Conservation (phyloP, 2,888 invertebrate genomes). For the Nycteola revayana region DNA sequence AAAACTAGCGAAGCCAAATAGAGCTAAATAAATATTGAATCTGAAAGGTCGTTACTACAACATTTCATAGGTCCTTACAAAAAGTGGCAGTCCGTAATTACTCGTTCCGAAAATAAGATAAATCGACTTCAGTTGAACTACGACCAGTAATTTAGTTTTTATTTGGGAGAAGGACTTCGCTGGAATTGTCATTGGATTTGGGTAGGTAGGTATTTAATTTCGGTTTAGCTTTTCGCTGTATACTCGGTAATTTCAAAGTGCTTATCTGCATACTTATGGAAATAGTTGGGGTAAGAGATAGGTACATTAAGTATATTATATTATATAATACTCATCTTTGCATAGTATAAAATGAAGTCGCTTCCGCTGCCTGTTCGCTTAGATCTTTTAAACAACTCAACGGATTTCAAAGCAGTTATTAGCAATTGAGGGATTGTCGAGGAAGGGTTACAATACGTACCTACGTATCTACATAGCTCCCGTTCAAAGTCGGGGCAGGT, state of each 20-base stretch:
- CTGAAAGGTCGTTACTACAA: too few relatives aligned
- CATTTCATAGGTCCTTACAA: background rate
- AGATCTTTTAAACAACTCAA: background rate
- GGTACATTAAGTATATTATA: background rate
- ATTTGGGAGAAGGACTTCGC: too few relatives aligned
- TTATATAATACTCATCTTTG: background rate
- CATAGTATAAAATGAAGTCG: background rate
- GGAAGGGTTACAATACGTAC: background rate
- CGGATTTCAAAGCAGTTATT: background rate
- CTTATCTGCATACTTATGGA: too few relatives aligned
- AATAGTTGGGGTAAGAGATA: too few relatives aligned
- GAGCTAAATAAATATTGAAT: too few relatives aligned
- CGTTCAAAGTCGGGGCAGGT: background rate
- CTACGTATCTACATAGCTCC: too few relatives aligned
- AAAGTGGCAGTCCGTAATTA: constrained; percentile 24
- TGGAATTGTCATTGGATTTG: too few relatives aligned
- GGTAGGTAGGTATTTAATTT: too few relatives aligned
- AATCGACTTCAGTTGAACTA: constrained; percentile 7
- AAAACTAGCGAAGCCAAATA: too few relatives aligned
- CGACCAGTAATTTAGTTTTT: too few relatives aligned
- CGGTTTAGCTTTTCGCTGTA: too few relatives aligned
- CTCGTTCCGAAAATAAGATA: constrained; percentile 26
- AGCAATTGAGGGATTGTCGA: background rate
- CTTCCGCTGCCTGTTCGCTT: background rate
- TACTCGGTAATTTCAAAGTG: too few relatives aligned